Percentiles rank a stretch among this genome's conserved stretches.
phyloP scores from a whole-genome alignment of 2,888 invertebrate species.

The Platerodrilus igneus region DNA sequence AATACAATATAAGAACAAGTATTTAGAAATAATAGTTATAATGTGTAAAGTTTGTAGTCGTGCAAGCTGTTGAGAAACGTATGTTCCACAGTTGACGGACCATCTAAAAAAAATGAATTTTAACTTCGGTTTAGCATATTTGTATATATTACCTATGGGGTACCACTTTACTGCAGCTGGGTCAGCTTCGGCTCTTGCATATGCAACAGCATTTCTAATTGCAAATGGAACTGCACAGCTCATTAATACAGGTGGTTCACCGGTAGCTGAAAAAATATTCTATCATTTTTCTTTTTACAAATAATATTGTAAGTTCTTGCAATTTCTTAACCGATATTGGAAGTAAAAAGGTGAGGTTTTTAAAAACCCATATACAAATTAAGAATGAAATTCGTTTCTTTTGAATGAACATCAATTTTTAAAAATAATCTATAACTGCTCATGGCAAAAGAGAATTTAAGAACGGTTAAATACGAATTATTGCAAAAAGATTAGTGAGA shows the following conservation, averaged over 20 bases:
- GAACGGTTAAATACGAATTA: too few species aligned
- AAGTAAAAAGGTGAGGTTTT: too few species aligned
- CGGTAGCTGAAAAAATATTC: constrained; percentile 52
- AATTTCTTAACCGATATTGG: too few species aligned
- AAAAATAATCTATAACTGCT: too few species aligned
- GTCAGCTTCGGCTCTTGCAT: constrained; percentile 33
- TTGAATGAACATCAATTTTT: too few species aligned
- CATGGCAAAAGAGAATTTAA: too few species aligned
- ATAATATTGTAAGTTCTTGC: too few species aligned
- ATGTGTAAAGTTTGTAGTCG: constrained; percentile 30
- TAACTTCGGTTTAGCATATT: constrained; percentile 15
- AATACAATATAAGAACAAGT: too few species aligned
- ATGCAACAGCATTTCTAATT: constrained; percentile 34
- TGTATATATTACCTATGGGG: constrained; percentile 33
- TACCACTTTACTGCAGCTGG: constrained; percentile 29
- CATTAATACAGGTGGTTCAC: constrained; percentile 60
- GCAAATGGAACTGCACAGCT: constrained; percentile 47
- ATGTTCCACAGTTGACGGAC: constrained; percentile 35
- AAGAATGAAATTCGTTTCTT: too few species aligned
- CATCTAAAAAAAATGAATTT: constrained; percentile 30
- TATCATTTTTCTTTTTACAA: constrained; percentile 1
- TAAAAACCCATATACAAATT: too few species aligned
- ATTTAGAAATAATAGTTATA: too few species aligned
- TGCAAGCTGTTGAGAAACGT: constrained; percentile 34
- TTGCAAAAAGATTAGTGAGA: too few species aligned